phyloP scores from a whole-genome alignment of 2,113 vertebrate species.

The Aepyceros melampus region DNA sequence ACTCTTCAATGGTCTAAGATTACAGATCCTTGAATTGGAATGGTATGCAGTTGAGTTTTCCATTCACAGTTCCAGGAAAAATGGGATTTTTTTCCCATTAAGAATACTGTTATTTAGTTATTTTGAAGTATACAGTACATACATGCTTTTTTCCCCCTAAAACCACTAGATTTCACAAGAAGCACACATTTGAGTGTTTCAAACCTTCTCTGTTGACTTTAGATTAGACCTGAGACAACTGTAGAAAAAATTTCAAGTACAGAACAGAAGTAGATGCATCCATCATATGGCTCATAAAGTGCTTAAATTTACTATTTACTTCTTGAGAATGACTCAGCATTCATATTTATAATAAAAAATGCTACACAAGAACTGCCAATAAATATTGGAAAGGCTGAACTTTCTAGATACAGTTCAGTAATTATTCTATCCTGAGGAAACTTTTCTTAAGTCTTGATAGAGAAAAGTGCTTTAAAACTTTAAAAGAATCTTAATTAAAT shows the following conservation, averaged over 20 bases:
- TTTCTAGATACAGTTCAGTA: neutral
- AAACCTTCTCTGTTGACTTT: conserved; percentile 44
- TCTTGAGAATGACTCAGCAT: conserved; percentile 35
- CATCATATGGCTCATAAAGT: neutral
- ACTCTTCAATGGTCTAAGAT: conserved; percentile 76
- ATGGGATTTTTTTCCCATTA: conserved; percentile 70
- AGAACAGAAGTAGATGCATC: conserved; percentile 1
- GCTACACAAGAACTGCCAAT: neutral
- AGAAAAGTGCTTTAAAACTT: neutral
- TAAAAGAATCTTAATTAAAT: neutral
- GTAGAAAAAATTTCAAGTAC: neutral
- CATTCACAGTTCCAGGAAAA: conserved; percentile 76
- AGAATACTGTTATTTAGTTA: conserved; percentile 73
- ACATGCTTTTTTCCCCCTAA: conserved; percentile 27
- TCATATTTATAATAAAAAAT: conserved; percentile 39
- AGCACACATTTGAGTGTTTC: conserved; percentile 40
- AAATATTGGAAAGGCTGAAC: neutral
- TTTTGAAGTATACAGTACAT: conserved; percentile 71
- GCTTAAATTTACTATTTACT: conserved; percentile 47
- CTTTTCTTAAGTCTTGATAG: conserved; percentile 5
- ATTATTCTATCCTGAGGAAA: conserved; percentile 23
- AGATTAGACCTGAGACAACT: neutral
- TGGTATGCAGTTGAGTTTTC: conserved; percentile 76
- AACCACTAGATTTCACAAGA: conserved; percentile 61
- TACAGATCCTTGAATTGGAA: conserved; percentile 75